These are phyloP conservation scores for Lamellibrachia columna DNA, from an alignment of 2,888 invertebrate genomes.

Conservation along the genomic window DNA sequence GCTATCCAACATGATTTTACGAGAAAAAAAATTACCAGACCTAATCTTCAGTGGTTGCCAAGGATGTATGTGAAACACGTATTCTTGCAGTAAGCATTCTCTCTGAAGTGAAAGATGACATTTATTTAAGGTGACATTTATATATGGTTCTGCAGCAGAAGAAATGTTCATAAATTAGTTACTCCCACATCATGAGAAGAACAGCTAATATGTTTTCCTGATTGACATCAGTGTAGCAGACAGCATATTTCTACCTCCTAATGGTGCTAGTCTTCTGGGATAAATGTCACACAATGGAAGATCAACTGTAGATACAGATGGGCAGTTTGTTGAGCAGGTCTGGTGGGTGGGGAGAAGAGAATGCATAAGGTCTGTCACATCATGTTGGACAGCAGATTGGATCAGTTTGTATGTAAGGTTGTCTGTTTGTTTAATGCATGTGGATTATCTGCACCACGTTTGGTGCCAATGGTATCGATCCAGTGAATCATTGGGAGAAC, in stretches of 20 bases:
- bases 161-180: not conserved
- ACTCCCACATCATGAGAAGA: not conserved
- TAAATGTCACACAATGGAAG: not conserved
- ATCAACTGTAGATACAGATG: not conserved
- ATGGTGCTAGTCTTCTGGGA: not conserved
- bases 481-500: not conserved
- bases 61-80: not conserved
- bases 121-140: not conserved
- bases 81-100: not conserved
- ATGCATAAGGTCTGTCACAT: not conserved
- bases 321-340: not conserved
- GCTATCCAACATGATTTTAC: too few relatives aligned
- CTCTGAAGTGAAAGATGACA: not conserved
- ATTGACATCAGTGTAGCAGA: not conserved
- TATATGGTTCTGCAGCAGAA: not conserved
- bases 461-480: conserved; percentile 16
- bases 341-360: not conserved
- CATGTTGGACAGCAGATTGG: not conserved
- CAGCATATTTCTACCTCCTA: not conserved
- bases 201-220: not conserved
- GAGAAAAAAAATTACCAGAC: too few relatives aligned
- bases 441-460: not conserved
- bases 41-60: not conserved
- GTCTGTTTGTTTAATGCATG: not conserved
- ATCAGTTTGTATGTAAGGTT: not conserved